These are phyloP conservation scores for Drosophila subpulchrella DNA, from an alignment of 1,140 invertebrate species.

Conservation along the genomic window DNA sequence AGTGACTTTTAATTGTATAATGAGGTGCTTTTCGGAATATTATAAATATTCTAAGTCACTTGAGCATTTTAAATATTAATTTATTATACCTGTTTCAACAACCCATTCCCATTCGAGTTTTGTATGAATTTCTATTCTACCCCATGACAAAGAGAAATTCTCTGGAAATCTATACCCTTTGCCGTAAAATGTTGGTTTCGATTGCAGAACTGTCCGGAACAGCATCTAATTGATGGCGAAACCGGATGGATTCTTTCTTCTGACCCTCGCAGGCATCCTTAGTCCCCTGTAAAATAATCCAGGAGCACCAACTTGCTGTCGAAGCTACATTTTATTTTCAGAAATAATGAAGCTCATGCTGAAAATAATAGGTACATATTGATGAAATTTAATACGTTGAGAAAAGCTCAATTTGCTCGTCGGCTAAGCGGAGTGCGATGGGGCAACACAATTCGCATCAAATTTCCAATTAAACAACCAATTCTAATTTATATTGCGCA, in stretches of 20 bases:
- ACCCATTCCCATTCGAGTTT: too few relatives aligned
- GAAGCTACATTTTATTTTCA: conserved; percentile 57
- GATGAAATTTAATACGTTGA: conserved; percentile 76
- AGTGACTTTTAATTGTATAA: neutral
- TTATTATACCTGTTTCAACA: too few relatives aligned
- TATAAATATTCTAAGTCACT: neutral
- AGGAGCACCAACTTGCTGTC: neutral
- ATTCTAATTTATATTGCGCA: conserved; percentile 74
- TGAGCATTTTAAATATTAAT: neutral
- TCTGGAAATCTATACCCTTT: neutral
- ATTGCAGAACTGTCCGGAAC: neutral
- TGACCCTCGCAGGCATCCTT: too few relatives aligned
- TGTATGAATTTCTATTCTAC: neutral
- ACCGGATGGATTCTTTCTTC: neutral
- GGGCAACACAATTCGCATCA: conserved; percentile 53
- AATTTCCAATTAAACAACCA: conserved; percentile 80
- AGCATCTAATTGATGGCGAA: conserved; percentile 33
- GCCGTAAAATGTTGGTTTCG: conserved; percentile 20
- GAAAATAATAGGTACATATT: conserved; percentile 70
- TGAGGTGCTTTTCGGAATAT: neutral
- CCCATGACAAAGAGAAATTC: neutral
- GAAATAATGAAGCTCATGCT: conserved; percentile 68
- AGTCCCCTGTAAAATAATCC: conserved; percentile 10
- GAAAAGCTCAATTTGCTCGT: conserved; percentile 71
- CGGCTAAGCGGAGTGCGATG: conserved; percentile 8